Percentiles rank a stretch among this genome's conserved stretches.
Evolutionary conservation across 2,113 vertebrate species (phyloP).

Genomic region (Cephalopholis sonnerati): DNA sequence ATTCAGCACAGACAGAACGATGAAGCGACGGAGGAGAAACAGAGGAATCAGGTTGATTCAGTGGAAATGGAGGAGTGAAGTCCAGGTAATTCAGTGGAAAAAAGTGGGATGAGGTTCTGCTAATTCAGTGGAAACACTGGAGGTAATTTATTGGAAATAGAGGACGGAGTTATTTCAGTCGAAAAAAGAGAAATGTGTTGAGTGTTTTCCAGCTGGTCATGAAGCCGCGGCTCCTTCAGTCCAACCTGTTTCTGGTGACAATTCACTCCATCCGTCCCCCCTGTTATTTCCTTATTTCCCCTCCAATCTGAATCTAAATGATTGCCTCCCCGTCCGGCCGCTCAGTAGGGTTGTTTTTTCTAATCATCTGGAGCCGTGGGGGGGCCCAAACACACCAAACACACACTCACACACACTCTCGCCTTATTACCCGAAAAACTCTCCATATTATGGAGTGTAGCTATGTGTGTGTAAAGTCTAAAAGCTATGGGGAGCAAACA

Average conservation of each 20-base stretch:
- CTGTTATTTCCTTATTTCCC: constrained; percentile 31
- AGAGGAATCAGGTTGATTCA: background rate
- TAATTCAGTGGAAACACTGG: constrained; percentile 22
- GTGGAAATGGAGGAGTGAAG: constrained; percentile 11
- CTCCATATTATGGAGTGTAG: constrained; percentile 6
- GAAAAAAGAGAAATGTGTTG: background rate
- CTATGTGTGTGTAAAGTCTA: constrained; percentile 45
- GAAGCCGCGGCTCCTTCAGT: background rate
- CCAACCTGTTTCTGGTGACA: constrained; percentile 11
- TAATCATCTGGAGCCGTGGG: constrained; percentile 65
- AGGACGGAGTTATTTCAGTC: background rate
- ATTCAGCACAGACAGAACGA: background rate
- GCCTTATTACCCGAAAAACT: constrained; percentile 31
- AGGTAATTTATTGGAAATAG: background rate
- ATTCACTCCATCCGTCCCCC: background rate
- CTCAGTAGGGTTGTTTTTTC: constrained; percentile 63
- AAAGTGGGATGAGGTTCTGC: background rate
- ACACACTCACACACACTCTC: constrained; percentile 7
- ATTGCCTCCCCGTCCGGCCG: constrained; percentile 25
- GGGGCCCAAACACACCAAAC: constrained; percentile 27
- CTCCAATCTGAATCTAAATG: constrained; percentile 45
- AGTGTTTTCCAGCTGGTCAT: background rate
- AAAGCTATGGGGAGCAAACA: constrained; percentile 46
- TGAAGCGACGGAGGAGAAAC: background rate
- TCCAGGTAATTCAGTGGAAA: constrained; percentile 13